A percentile compares a stretch with the other conserved stretches of the same genome.
Conservation (phyloP, 2,797 vertebrate genomes). For the Hyperoplus lanceolatus region DNA sequence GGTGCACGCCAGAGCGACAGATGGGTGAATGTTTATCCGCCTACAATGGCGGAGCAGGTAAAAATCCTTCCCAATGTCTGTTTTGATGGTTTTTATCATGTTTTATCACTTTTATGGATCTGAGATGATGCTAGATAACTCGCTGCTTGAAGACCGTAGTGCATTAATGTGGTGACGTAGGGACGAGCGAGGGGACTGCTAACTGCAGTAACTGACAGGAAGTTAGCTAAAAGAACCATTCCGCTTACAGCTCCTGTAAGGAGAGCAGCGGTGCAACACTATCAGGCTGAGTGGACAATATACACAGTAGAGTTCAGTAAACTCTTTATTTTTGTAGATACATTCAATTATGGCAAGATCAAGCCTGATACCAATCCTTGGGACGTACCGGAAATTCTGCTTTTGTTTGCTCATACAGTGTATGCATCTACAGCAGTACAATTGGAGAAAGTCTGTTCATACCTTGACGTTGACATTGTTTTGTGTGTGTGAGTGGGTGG, state of each 20-base stretch:
- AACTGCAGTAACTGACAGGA: too few relatives aligned
- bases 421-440: not conserved
- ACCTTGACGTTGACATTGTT: not conserved
- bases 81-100: too few relatives aligned
- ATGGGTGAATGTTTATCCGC: too few relatives aligned
- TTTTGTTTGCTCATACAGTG: not conserved
- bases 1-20: too few relatives aligned
- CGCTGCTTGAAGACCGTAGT: too few relatives aligned
- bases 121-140: too few relatives aligned
- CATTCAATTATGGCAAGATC: not conserved
- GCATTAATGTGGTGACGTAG: too few relatives aligned
- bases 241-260: not conserved
- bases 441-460: not conserved
- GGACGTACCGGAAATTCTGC: not conserved
- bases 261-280: not conserved
- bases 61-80: too few relatives aligned
- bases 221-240: too few relatives aligned
- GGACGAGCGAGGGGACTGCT: too few relatives aligned
- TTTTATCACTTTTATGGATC: too few relatives aligned
- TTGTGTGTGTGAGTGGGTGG: not conserved
- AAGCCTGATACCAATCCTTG: not conserved
- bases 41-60: too few relatives aligned
- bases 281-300: not conserved
- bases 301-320: not conserved
- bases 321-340: not conserved